These are phyloP conservation scores for Neodiprion fabricii DNA, from an alignment of 1,140 invertebrate species.

Conservation along the genomic window DNA sequence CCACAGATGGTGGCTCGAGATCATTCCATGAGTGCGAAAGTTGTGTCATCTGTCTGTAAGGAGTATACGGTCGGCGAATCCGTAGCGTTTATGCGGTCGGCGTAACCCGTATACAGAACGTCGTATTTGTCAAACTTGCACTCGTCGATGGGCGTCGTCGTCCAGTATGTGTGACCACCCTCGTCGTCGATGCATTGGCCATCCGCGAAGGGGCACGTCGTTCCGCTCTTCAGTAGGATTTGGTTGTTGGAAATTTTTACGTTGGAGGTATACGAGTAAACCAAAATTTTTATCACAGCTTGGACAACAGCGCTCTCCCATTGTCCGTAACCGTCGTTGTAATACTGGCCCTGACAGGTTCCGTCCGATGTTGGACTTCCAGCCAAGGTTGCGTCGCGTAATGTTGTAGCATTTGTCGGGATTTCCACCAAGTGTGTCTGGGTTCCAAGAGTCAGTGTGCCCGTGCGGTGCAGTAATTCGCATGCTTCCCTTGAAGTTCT, in stretches of 20 bases:
- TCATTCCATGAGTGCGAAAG: conserved; percentile 12
- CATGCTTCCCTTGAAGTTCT: background rate
- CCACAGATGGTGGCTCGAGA: background rate
- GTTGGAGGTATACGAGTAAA: background rate
- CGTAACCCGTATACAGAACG: conserved; percentile 14
- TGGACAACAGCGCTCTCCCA: background rate
- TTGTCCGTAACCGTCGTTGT: background rate
- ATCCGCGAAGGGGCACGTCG: conserved; percentile 10
- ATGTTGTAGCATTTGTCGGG: background rate
- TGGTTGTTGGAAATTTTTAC: conserved; percentile 14
- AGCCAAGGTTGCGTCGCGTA: background rate
- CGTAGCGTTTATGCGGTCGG: background rate
- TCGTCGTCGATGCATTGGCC: conserved; percentile 22
- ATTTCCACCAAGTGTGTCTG: background rate
- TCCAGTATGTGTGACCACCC: conserved; percentile 30
- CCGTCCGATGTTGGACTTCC: background rate
- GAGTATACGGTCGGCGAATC: conserved; percentile 1
- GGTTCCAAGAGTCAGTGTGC: background rate
- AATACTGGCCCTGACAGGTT: background rate
- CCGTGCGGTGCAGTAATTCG: background rate
- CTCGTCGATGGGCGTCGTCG: background rate
- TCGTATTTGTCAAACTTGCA: conserved; percentile 13
- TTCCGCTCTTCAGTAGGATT: conserved; percentile 20
- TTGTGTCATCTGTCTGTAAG: background rate
- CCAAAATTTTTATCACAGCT: background rate